A percentile compares a stretch with the other conserved stretches of the same genome.
Evolutionary conservation across 2,113 vertebrate species (phyloP).

Genomic region (Cyanoderma ruficeps): DNA sequence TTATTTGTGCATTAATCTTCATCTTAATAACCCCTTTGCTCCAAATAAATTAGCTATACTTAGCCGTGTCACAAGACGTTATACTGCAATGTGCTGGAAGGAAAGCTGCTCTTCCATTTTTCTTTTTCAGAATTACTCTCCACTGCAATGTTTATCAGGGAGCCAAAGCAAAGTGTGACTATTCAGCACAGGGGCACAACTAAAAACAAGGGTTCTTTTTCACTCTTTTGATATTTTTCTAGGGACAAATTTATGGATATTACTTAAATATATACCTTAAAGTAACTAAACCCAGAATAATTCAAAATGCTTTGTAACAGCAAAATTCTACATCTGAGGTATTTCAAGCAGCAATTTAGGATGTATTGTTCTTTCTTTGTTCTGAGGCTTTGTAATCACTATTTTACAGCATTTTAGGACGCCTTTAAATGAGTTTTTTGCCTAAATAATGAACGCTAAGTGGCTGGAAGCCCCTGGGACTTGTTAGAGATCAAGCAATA

Average conservation of each 20-base stretch:
- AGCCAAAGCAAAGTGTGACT: background rate
- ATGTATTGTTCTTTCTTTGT: background rate
- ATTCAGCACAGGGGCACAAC: background rate
- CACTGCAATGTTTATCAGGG: slow-evolving; percentile 2
- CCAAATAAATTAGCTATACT: slow-evolving; percentile 41
- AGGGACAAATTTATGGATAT: background rate
- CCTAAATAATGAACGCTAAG: background rate
- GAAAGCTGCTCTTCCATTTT: background rate
- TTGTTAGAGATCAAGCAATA: background rate
- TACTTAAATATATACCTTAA: background rate
- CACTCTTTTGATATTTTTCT: background rate
- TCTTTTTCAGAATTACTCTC: background rate
- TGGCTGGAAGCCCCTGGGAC: background rate
- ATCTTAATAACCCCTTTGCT: slow-evolving; percentile 25
- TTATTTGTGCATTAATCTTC: slow-evolving; percentile 47
- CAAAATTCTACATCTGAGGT: background rate
- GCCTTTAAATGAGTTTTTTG: background rate
- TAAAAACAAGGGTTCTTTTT: background rate
- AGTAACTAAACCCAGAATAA: background rate
- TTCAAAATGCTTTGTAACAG: background rate
- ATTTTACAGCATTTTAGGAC: background rate
- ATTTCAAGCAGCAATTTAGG: background rate
- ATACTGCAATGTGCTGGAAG: background rate
- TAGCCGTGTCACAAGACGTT: slow-evolving; percentile 27
- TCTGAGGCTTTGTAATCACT: background rate